These are phyloP conservation scores for Resseliella maxima DNA, from an alignment of 2,888 invertebrate genomes.

Conservation along the genomic window DNA sequence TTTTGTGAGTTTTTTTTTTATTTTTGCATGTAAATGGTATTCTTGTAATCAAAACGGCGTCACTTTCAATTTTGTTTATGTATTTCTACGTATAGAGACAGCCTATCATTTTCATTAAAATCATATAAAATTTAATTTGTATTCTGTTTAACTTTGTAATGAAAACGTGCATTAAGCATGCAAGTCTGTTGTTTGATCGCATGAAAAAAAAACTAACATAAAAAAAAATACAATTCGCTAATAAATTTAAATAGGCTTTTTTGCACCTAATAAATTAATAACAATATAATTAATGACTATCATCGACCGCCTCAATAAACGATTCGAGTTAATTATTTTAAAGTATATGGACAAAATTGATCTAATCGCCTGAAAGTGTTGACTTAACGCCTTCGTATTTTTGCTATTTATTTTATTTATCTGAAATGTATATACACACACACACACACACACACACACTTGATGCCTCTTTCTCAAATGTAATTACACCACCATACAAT, in stretches of 20 bases:
- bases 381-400: conserved; percentile 30
- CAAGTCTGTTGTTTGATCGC: not conserved
- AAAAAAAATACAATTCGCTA: conserved; percentile 1
- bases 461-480: not conserved
- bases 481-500: not conserved
- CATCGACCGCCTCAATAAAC: not conserved
- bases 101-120: conserved; percentile 10
- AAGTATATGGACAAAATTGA: conserved; percentile 10
- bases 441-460: not conserved
- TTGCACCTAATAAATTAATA: conserved; percentile 42
- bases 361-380: conserved; percentile 18
- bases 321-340: conserved; percentile 35
- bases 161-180: not conserved
- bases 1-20: not conserved
- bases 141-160: not conserved
- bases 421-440: not conserved
- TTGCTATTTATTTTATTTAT: conserved; percentile 46
- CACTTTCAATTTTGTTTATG: not conserved
- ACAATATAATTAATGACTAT: conserved; percentile 36
- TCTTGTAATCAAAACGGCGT: not conserved
- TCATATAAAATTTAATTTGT: conserved; percentile 38
- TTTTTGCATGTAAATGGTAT: conserved; percentile 3
- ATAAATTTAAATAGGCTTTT: conserved; percentile 37
- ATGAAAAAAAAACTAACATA: not conserved
- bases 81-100: not conserved